A percentile compares a stretch with the other conserved stretches of the same genome.
These are phyloP conservation scores for Gadus chalcogrammus DNA, from an alignment of 2,113 vertebrate genomes.

Conservation along the genomic window DNA sequence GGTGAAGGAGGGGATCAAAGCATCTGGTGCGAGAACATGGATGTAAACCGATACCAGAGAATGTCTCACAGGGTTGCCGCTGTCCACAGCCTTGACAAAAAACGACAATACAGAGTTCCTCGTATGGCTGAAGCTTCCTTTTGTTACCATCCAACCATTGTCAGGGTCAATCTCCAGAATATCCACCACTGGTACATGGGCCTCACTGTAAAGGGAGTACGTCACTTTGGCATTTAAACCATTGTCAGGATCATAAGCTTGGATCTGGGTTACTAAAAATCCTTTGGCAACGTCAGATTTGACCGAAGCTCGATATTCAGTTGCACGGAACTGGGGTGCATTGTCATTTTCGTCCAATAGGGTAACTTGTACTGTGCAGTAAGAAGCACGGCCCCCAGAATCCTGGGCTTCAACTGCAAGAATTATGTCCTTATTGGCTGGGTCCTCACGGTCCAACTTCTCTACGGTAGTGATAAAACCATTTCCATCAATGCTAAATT, in stretches of 20 bases:
- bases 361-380: conserved; percentile 85
- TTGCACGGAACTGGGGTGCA: conserved; percentile 78
- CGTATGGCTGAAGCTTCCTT: conserved; percentile 86
- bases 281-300: conserved; percentile 86
- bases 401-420: conserved; percentile 85
- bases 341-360: conserved; percentile 96
- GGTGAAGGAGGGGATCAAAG: conserved; percentile 81
- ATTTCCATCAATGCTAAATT: conserved; percentile 83
- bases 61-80: conserved; percentile 84
- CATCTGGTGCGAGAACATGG: conserved; percentile 86
- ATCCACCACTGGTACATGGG: conserved; percentile 83
- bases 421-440: conserved; percentile 76
- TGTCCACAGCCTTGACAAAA: conserved; percentile 95
- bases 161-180: conserved; percentile 94
- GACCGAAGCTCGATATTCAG: conserved; percentile 89
- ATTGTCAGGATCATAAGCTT: conserved; percentile 87
- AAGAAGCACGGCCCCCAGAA: conserved; percentile 82
- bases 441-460: conserved; percentile 86
- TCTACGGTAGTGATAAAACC: conserved; percentile 88
- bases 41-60: conserved; percentile 93
- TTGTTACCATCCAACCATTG: conserved; percentile 97
- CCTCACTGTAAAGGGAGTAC: conserved; percentile 93
- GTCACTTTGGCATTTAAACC: conserved; percentile 86
- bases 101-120: conserved; percentile 90
- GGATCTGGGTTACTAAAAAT: conserved; percentile 88